Percentiles rank a stretch among this genome's conserved stretches.
These are phyloP conservation scores for Callitettix versicolor DNA, from an alignment of 1,140 invertebrate genomes.

Conservation along the genomic window DNA sequence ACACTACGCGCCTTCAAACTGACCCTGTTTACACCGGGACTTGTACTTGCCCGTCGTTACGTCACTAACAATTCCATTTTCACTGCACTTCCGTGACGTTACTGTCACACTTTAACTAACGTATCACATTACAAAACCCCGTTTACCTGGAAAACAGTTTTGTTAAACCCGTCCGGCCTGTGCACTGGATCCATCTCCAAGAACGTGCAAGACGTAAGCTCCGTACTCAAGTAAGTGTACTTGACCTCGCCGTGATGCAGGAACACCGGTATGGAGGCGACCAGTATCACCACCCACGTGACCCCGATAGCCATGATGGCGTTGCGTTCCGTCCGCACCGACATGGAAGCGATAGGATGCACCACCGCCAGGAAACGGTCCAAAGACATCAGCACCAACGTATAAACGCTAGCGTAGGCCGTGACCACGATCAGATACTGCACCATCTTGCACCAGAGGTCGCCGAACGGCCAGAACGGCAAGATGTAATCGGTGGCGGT, in stretches of 20 bases:
- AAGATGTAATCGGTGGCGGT: slow-evolving; percentile 81
- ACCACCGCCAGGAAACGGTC: slow-evolving; percentile 89
- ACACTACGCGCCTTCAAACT: too few relatives aligned
- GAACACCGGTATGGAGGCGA: slow-evolving; percentile 62
- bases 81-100: too few relatives aligned
- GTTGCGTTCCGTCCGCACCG: slow-evolving; percentile 74
- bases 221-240: slow-evolving; percentile 45
- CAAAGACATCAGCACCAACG: slow-evolving; percentile 87
- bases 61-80: too few relatives aligned
- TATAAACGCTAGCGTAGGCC: slow-evolving; percentile 88
- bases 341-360: slow-evolving; percentile 84
- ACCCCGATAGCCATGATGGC: slow-evolving; percentile 65
- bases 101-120: too few relatives aligned
- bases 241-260: slow-evolving; percentile 65
- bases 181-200: slow-evolving; percentile 37
- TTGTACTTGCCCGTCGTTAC: too few relatives aligned
- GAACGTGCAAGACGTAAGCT: slow-evolving; percentile 53
- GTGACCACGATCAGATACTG: slow-evolving; percentile 78
- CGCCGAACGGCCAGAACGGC: slow-evolving; percentile 82
- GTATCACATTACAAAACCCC: too few relatives aligned
- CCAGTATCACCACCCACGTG: slow-evolving; percentile 71
- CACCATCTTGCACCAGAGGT: slow-evolving; percentile 81
- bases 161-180: slow-evolving; percentile 45
- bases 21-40: too few relatives aligned
- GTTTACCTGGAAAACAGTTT: slow-evolving; percentile 48